Evolutionary conservation across 2,113 vertebrate species (phyloP).

Genomic region (Brachyistius frenatus): DNA sequence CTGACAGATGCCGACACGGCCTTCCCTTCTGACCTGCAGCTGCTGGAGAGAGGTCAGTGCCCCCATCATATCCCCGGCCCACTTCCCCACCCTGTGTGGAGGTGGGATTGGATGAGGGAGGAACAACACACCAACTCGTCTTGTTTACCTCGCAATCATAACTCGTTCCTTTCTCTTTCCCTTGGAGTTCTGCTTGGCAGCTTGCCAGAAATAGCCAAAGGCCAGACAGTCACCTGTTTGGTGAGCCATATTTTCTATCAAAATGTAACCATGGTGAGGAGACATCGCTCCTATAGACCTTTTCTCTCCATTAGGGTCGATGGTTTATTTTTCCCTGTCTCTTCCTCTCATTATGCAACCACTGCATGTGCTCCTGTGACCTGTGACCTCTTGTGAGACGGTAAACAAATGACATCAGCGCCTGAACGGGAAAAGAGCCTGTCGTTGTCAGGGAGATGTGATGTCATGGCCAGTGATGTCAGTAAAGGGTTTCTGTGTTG

Average conservation of each 20-base stretch:
- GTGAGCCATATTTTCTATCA: constrained; percentile 16
- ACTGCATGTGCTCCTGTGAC: constrained; percentile 52
- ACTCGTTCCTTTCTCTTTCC: neutral
- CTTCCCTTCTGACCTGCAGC: constrained; percentile 91
- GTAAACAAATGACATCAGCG: constrained; percentile 82
- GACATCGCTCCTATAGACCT: neutral
- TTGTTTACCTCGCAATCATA: constrained; percentile 58
- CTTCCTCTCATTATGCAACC: constrained; percentile 59
- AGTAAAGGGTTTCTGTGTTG: constrained; percentile 41
- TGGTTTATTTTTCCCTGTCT: constrained; percentile 13
- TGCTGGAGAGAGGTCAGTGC: constrained; percentile 92
- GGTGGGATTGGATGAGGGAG: neutral
- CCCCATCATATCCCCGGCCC: constrained; percentile 25
- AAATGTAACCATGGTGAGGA: constrained; percentile 38
- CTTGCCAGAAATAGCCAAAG: constrained; percentile 38
- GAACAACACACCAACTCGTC: constrained; percentile 30
- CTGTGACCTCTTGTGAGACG: constrained; percentile 51
- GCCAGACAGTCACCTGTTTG: constrained; percentile 51
- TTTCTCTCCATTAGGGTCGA: neutral
- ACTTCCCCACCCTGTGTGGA: constrained; percentile 7
- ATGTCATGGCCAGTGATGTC: constrained; percentile 68
- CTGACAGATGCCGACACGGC: constrained; percentile 87
- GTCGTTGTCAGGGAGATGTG: constrained; percentile 67
- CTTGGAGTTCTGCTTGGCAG: constrained; percentile 31
- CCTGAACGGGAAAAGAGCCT: constrained; percentile 55